phyloP scores from a whole-genome alignment of 2,113 vertebrate species.

The Gulo gulo region DNA sequence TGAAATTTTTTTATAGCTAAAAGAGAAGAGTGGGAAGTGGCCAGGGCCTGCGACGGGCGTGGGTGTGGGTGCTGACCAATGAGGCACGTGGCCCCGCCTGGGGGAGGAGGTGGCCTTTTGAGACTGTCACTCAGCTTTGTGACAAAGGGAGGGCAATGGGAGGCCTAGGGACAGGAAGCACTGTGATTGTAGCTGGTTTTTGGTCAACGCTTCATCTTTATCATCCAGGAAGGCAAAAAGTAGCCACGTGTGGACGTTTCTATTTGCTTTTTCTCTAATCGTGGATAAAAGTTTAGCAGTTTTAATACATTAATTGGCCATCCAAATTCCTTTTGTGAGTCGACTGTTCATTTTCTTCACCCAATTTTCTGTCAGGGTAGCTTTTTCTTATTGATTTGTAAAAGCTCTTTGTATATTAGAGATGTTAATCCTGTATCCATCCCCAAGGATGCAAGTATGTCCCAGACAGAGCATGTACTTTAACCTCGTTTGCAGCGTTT shows the following conservation, averaged over 20 bases:
- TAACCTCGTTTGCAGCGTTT: neutral
- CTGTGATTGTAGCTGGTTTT: neutral
- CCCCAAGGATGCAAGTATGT: neutral
- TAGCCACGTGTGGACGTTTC: neutral
- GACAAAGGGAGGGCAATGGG: neutral
- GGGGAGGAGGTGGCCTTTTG: neutral
- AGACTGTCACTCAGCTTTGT: neutral
- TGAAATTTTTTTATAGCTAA: neutral
- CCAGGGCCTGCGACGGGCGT: neutral
- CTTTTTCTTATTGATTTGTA: neutral
- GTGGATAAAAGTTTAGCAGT: neutral
- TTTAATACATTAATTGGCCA: neutral
- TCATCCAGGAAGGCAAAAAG: neutral
- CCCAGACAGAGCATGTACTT: neutral
- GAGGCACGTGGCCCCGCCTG: accelerated
- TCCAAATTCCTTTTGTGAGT: neutral
- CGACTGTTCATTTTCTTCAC: neutral
- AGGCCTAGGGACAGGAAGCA: neutral
- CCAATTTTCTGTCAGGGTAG: neutral
- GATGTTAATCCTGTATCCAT: too few species aligned
- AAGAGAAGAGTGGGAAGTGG: neutral
- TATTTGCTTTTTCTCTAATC: neutral
- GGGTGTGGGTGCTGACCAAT: neutral
- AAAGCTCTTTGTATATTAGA: neutral
- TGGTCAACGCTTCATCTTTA: neutral